Conservation (phyloP, 2,888 invertebrate species). For the Parnassius mnemosyne region DNA sequence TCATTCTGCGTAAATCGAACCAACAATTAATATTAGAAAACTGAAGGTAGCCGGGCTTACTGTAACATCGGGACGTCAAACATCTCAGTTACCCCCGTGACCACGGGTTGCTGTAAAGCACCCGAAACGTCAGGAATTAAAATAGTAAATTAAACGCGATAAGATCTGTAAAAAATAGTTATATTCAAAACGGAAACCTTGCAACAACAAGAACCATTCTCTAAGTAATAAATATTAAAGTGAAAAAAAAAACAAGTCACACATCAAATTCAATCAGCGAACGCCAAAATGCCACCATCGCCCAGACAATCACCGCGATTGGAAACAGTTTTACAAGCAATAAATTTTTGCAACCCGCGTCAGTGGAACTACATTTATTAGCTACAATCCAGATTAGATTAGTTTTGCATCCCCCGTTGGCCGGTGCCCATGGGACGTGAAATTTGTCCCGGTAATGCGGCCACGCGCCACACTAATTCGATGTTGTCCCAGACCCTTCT, state of each 20-base stretch:
- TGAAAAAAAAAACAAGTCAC: conserved; percentile 52
- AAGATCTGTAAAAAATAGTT: too few species aligned
- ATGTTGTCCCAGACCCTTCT: conserved; percentile 63
- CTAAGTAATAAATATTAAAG: conserved; percentile 44
- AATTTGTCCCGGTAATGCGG: conserved; percentile 78
- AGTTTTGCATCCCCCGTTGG: conserved; percentile 70
- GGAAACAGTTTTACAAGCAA: conserved; percentile 80
- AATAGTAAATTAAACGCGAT: too few species aligned
- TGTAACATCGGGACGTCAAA: too few species aligned
- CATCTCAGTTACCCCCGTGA: too few species aligned
- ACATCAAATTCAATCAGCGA: conserved; percentile 74
- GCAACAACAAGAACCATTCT: conserved; percentile 35
- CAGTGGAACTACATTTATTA: conserved; percentile 77
- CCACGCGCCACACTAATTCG: conserved; percentile 78
- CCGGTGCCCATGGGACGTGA: conserved; percentile 60
- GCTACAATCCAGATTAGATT: conserved; percentile 79
- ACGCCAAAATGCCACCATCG: conserved; percentile 58
- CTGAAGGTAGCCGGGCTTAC: too few species aligned
- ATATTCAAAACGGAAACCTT: too few species aligned
- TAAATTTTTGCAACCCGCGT: conserved; percentile 73
- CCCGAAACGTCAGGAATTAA: too few species aligned
- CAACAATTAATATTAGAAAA: too few species aligned
- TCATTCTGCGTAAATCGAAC: too few species aligned
- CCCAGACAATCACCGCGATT: conserved; percentile 72
- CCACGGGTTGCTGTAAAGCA: too few species aligned